A percentile compares a stretch with the other conserved stretches of the same genome.
Evolutionary conservation across 1,140 invertebrate species (phyloP).

Genomic region (Aricia agestis): DNA sequence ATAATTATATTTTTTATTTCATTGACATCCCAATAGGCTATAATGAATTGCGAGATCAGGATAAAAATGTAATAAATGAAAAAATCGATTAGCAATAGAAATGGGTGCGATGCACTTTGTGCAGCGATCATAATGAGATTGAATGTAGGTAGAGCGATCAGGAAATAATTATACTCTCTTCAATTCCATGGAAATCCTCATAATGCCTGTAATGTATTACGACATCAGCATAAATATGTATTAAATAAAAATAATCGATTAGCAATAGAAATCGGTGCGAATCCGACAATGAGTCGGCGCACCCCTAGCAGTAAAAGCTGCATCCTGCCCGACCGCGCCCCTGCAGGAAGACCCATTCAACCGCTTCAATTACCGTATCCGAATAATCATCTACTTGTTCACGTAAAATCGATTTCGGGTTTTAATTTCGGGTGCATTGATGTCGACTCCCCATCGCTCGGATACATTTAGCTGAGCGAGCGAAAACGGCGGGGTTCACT

Average conservation of each 20-base stretch:
- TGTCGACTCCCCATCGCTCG: constrained; percentile 4
- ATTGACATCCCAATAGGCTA: not conserved
- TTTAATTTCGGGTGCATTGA: constrained; percentile 12
- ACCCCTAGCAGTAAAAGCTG: constrained; percentile 26
- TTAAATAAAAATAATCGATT: not conserved
- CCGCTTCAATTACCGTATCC: constrained; percentile 36
- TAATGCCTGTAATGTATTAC: not conserved
- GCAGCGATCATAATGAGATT: not conserved
- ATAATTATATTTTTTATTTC: too few species aligned
- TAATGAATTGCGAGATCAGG: not conserved
- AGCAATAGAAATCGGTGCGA: constrained; percentile 2
- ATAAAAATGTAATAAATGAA: not conserved
- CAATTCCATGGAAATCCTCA: not conserved
- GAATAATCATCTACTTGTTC: constrained; percentile 35
- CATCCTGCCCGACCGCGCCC: constrained; percentile 26
- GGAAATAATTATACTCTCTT: too few species aligned
- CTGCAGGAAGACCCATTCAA: constrained; percentile 28
- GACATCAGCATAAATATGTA: not conserved
- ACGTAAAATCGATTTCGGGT: constrained; percentile 31
- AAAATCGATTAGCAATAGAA: not conserved
- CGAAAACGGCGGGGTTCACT: not conserved
- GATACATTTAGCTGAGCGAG: constrained; percentile 1
- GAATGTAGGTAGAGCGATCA: too few species aligned
- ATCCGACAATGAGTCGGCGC: constrained; percentile 17
- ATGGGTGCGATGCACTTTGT: not conserved